These are phyloP conservation scores for Oostethus manadensis DNA, from an alignment of 2,113 vertebrate genomes.

Conservation along the genomic window DNA sequence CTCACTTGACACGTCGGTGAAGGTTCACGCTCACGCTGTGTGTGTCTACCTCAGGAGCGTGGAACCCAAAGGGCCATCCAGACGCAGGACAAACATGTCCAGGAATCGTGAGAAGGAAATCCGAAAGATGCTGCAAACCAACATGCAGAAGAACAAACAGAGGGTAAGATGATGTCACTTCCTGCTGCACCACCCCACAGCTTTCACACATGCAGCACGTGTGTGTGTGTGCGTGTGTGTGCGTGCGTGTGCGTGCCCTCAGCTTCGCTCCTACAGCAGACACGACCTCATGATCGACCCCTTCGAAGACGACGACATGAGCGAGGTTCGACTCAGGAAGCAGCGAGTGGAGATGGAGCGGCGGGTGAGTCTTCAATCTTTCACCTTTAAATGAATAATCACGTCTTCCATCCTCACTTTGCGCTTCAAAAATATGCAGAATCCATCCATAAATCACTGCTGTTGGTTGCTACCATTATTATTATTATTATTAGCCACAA, in stretches of 20 bases:
- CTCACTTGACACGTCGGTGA: not conserved
- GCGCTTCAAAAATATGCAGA: not conserved
- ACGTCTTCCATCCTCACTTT: not conserved
- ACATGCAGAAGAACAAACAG: constrained; percentile 88
- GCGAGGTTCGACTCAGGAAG: constrained; percentile 81
- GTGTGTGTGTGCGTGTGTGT: not conserved
- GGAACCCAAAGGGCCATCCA: constrained; percentile 49
- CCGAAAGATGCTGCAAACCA: constrained; percentile 80
- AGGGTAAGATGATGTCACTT: constrained; percentile 66
- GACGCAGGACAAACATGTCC: constrained; percentile 71
- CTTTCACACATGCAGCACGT: not conserved
- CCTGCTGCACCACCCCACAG: not conserved
- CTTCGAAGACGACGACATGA: constrained; percentile 86
- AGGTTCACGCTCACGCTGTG: not conserved
- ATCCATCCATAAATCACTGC: not conserved
- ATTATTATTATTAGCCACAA: too few species aligned
- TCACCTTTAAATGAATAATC: not conserved
- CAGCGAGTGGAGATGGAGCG: constrained; percentile 82
- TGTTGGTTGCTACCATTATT: not conserved
- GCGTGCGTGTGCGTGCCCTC: not conserved
- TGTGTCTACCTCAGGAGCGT: constrained; percentile 74
- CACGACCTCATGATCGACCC: constrained; percentile 86
- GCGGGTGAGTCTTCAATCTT: constrained; percentile 69
- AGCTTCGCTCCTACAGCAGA: constrained; percentile 91
- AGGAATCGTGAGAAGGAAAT: constrained; percentile 89